Base-by-base conservation (phyloP, 2,888 invertebrate genomes). In the Lasioglossum calceatum region DNA sequence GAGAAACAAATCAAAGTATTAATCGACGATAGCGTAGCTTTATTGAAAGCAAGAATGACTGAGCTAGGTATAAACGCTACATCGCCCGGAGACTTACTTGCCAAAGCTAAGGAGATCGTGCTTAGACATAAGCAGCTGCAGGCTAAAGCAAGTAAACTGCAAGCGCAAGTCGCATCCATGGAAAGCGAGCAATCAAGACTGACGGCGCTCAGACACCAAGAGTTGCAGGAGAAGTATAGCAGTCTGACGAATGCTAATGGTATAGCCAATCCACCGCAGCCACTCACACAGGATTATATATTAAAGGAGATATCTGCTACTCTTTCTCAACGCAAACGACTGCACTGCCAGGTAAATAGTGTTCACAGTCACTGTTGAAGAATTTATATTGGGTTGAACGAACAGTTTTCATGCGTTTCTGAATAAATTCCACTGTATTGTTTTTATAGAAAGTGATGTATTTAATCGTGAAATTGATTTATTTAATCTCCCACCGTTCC, bases 1-100 rank as follows among this genome's bases (percentile, higher is more conserved):
- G 98, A 99, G 93, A 98, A 98, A 94, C 98, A 99, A 96, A 98
- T 99, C 88, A 98, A 97, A 95, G 98, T 98, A 85, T 96, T 99
- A 88, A 98, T 99, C 89, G 98, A 98, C 92, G 99, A 99, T 95
- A 98, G 99, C 93, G 98, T 99, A 27, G 97, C 97, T 47, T 96
- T 99, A 90, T 96, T 99, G 67, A 98, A 98, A 95, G 97, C 98
- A 72, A 97, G 99, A 87, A 98, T 99, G 97, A 97, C 97, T 92
- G 99, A 99, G 96, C 96, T 99, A 91, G 98, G 98, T 87, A 98
- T 99, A 87, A 98, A 98, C 95, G 98, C 98, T 32, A 97, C 97
- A 81, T 98, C 98, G 86, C 98, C 98, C 0, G 98, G 98, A 81
- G 98, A 98, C 95, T 96, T 98, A 82, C 96, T 98, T 82, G 97